Conservation (phyloP, 2,888 invertebrate species). For the Aphidius colemani region DNA sequence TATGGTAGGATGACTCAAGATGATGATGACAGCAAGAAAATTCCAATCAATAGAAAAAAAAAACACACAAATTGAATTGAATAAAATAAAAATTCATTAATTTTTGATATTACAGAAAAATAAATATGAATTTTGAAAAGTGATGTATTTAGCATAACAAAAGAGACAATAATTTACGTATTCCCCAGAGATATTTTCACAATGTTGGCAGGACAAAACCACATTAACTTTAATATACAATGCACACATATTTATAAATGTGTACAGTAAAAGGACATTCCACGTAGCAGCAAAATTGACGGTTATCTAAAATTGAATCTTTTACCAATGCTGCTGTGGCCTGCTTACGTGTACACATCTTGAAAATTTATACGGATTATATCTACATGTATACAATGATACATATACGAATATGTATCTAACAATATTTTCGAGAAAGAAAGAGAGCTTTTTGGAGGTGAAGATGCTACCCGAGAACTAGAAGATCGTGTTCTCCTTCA, state of each 20-base stretch:
- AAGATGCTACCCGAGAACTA: too few relatives aligned
- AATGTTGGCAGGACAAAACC: conserved; percentile 29
- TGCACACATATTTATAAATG: conserved; percentile 34
- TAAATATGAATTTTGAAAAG: too few relatives aligned
- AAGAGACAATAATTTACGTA: conserved; percentile 34
- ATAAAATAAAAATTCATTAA: too few relatives aligned
- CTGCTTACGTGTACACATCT: neutral
- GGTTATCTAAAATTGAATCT: conserved; percentile 54
- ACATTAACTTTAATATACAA: conserved; percentile 20
- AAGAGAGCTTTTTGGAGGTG: too few relatives aligned
- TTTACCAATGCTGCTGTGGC: conserved; percentile 45
- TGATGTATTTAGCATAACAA: neutral
- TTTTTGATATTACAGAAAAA: too few relatives aligned
- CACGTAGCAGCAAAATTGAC: conserved; percentile 40
- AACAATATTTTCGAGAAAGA: neutral
- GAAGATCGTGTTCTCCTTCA: too few relatives aligned
- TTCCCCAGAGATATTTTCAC: conserved; percentile 31
- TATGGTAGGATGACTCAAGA: conserved; percentile 22
- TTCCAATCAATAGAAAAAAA: too few relatives aligned
- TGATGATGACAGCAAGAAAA: too few relatives aligned
- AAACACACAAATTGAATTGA: too few relatives aligned
- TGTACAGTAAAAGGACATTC: too few relatives aligned
- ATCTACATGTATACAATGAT: neutral
- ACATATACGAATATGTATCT: conserved; percentile 3
- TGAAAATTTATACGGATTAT: neutral